phyloP scores from a whole-genome alignment of 1,140 invertebrate species.

The Portunus trituberculatus region DNA sequence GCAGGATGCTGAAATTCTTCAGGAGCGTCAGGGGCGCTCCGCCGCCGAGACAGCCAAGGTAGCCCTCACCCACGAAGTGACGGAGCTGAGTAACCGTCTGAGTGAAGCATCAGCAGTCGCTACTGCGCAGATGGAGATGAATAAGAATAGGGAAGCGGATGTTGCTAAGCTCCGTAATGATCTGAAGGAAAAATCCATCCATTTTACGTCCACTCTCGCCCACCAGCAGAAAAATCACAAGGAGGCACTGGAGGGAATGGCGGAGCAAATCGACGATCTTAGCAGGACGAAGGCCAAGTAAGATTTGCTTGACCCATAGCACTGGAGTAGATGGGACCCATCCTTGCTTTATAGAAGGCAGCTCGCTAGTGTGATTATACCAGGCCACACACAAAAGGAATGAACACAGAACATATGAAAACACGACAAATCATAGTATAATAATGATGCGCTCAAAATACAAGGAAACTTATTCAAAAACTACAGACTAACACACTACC shows the following conservation, averaged over 20 bases:
- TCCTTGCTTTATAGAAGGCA: no score
- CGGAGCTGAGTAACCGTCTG: constrained; percentile 68
- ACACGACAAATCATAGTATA: no score
- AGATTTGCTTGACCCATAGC: not conserved
- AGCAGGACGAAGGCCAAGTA: constrained; percentile 42
- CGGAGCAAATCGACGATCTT: constrained; percentile 50
- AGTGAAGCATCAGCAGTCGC: constrained; percentile 49
- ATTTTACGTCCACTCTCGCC: not conserved
- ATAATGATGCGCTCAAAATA: no score
- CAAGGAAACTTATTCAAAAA: no score
- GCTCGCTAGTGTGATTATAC: no score
- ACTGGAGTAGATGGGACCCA: no score
- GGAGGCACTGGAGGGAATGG: constrained; percentile 48
- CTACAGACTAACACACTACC: no score
- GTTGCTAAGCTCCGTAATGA: constrained; percentile 61
- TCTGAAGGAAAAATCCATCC: constrained; percentile 52
- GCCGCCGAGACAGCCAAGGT: constrained; percentile 82
- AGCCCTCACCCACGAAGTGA: constrained; percentile 71
- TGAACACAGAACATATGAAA: no score
- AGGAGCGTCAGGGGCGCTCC: constrained; percentile 80
- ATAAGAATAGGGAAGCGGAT: constrained; percentile 64
- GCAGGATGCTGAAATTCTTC: constrained; percentile 84
- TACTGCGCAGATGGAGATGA: constrained; percentile 57
- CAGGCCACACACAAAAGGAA: no score
- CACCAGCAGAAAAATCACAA: constrained; percentile 53